A percentile compares a stretch with the other conserved stretches of the same genome.
phyloP scores from a whole-genome alignment of 2,888 invertebrate species.

The Euzetes globulus region DNA sequence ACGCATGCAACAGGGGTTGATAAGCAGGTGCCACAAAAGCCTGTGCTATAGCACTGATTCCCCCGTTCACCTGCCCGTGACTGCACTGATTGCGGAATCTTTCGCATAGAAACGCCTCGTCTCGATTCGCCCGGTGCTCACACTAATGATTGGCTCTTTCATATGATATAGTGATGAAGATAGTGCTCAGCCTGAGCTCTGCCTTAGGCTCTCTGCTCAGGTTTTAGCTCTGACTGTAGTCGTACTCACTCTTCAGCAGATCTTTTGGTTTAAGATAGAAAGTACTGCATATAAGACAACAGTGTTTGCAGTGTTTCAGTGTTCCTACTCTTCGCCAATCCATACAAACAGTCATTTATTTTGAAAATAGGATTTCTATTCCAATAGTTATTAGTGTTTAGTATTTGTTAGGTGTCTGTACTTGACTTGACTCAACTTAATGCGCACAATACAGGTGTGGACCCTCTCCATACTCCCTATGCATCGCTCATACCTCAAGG shows the following conservation, averaged over 20 bases:
- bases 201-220: constrained; percentile 11
- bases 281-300: no score
- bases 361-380: background rate
- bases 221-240: background rate
- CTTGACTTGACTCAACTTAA: background rate
- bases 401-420: constrained; percentile 8
- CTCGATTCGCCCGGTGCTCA: constrained; percentile 9
- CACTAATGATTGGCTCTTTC: constrained; percentile 24
- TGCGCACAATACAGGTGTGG: constrained; percentile 15
- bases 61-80: constrained; percentile 28
- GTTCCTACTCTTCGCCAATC: no score
- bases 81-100: constrained; percentile 27
- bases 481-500: constrained; percentile 23
- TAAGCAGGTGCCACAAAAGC: constrained; percentile 7
- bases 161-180: constrained; percentile 10
- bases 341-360: background rate
- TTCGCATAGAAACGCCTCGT: background rate
- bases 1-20: constrained; percentile 2
- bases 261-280: no score
- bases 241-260: no score
- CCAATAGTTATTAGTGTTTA: background rate
- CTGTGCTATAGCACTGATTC: background rate
- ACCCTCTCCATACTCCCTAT: background rate
- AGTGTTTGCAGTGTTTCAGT: no score
- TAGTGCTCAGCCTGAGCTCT: constrained; percentile 24